These are phyloP conservation scores for Orthosia gracilis DNA, from an alignment of 2,888 invertebrate genomes.

Conservation along the genomic window DNA sequence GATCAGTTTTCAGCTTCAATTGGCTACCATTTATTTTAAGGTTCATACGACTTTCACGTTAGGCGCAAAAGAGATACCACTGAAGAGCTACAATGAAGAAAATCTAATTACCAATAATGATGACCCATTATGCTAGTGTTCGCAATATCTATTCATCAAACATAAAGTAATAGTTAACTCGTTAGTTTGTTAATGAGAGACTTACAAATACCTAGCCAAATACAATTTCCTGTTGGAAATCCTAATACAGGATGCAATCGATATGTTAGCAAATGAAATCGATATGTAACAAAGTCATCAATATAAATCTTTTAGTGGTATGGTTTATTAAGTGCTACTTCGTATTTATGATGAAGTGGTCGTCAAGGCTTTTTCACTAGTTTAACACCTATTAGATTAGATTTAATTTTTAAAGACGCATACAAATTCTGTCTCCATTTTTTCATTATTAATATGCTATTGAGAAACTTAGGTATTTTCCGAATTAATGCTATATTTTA, in stretches of 20 bases:
- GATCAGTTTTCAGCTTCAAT: background rate
- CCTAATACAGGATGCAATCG: constrained; percentile 58
- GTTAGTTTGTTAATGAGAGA: constrained; percentile 49
- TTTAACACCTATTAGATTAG: too few relatives aligned
- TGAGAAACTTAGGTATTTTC: too few relatives aligned
- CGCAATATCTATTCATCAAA: constrained; percentile 42
- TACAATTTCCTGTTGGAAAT: constrained; percentile 60
- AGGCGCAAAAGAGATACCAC: too few relatives aligned
- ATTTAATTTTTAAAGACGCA: background rate
- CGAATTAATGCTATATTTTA: too few relatives aligned
- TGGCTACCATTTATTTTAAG: background rate
- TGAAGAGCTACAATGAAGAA: background rate
- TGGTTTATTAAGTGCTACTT: constrained; percentile 13
- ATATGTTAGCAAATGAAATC: constrained; percentile 37
- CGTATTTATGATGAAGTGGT: background rate
- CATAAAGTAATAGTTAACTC: constrained; percentile 57
- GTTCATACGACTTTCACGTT: too few relatives aligned
- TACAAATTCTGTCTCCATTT: background rate
- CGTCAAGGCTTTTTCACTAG: background rate
- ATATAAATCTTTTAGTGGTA: constrained; percentile 2
- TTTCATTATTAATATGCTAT: too few relatives aligned
- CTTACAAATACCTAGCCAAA: constrained; percentile 37
- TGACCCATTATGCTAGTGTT: constrained; percentile 35
- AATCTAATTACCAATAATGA: constrained; percentile 8
- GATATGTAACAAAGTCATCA: constrained; percentile 21